Evolutionary conservation across 2,888 invertebrate species (phyloP).

Genomic region (Sesia bembeciformis): DNA sequence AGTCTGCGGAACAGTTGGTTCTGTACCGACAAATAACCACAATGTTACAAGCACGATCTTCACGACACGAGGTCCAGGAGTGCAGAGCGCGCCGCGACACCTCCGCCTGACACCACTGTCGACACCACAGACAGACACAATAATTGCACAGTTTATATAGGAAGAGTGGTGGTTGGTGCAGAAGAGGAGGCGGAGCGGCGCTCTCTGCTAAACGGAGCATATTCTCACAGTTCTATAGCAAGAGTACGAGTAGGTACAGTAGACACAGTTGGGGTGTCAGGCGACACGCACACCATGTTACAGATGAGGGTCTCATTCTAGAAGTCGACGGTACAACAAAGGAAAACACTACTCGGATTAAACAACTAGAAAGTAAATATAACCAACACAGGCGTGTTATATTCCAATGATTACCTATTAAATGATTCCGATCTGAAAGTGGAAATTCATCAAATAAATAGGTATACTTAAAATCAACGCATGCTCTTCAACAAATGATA

Average conservation of each 20-base stretch:
- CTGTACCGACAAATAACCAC: slow-evolving; percentile 69
- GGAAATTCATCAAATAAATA: slow-evolving; percentile 64
- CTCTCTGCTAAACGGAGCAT: neutral
- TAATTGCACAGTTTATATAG: slow-evolving; percentile 4
- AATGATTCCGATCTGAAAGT: slow-evolving; percentile 76
- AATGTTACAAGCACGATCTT: slow-evolving; percentile 56
- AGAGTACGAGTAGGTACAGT: slow-evolving; percentile 7
- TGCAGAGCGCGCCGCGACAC: slow-evolving; percentile 8
- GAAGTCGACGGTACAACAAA: slow-evolving; percentile 32
- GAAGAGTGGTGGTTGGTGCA: no score
- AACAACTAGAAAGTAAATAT: slow-evolving; percentile 49
- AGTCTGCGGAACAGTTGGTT: slow-evolving; percentile 70
- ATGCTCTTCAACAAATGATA: slow-evolving; percentile 21
- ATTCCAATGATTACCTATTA: slow-evolving; percentile 69
- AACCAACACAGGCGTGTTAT: slow-evolving; percentile 43
- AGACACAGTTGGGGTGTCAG: slow-evolving; percentile 13
- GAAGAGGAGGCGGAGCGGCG: no score
- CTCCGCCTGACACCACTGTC: slow-evolving; percentile 9
- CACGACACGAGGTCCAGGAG: slow-evolving; percentile 13
- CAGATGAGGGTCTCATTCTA: slow-evolving; percentile 42
- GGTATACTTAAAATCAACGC: slow-evolving; percentile 29
- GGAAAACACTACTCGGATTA: slow-evolving; percentile 47
- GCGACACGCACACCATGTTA: slow-evolving; percentile 30
- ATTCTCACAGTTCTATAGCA: slow-evolving; percentile 13
- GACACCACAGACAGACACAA: slow-evolving; percentile 2